These are phyloP conservation scores for Liasis olivaceus DNA, from an alignment of 2,797 vertebrate genomes.

Conservation along the genomic window DNA sequence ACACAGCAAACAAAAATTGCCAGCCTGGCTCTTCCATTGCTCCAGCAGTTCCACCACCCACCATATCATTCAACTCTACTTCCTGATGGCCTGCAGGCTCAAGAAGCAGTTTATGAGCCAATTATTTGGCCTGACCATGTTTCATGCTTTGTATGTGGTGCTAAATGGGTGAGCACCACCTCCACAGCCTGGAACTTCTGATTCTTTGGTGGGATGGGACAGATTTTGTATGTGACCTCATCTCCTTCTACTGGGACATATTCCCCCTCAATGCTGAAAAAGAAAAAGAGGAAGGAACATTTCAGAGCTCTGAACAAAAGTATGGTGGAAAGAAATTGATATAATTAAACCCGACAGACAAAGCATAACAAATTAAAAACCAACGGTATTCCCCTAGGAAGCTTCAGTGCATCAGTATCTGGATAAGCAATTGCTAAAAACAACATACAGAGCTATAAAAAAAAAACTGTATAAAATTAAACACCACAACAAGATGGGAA, in stretches of 20 bases:
- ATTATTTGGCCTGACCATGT: conserved; percentile 98
- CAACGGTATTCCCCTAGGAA: neutral
- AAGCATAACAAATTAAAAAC: neutral
- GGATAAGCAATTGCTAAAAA: neutral
- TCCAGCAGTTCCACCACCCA: conserved; percentile 24
- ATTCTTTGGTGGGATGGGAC: conserved; percentile 94
- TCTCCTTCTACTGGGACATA: conserved; percentile 97
- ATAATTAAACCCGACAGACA: neutral
- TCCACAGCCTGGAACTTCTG: conserved; percentile 98
- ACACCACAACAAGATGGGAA: neutral
- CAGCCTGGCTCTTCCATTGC: neutral
- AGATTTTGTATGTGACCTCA: conserved; percentile 95
- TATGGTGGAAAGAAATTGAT: neutral
- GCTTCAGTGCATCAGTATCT: neutral
- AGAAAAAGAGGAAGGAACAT: conserved; percentile 2
- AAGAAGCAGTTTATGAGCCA: conserved; percentile 81
- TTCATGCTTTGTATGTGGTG: conserved; percentile 93
- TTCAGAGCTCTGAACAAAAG: neutral
- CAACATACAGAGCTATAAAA: neutral
- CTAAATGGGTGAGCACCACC: conserved; percentile 93
- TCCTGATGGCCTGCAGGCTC: conserved; percentile 26
- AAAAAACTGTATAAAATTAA: neutral
- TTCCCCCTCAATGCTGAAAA: conserved; percentile 92
- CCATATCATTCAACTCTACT: conserved; percentile 24
- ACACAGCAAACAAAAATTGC: conserved; percentile 33